Base-by-base conservation (phyloP, 2,888 invertebrate species). In the Apotomis betuletana region DNA sequence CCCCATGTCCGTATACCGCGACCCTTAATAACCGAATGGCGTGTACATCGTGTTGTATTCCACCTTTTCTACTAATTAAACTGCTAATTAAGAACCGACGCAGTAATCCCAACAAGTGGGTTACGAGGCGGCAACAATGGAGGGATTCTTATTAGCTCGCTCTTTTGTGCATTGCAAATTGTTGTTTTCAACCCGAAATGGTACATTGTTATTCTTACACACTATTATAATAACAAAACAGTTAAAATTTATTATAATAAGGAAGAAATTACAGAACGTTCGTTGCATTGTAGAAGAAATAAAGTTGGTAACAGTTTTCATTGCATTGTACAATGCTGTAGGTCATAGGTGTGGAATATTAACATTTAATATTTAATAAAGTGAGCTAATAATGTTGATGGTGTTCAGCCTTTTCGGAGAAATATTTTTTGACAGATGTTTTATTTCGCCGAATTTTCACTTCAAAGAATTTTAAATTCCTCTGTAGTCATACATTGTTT, bases 31-130 rank as follows among this genome's bases (percentile, higher is more conserved):
- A 44, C 52, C 44, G 57, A 44, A 67, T 67, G 58, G 62, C 71
- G 67, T 67, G 62, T 58, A 71, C 38, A 65, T 64, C 27, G 27
- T 10, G 46, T 61, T 67, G 55, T 36, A 67, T 58, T 36, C 13
- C 27, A 70, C 61, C 58, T 63, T 59, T 55, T 57, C 27, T 61
- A 59, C 68, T 63, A 72, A 72, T 72, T 72, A 72, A 72, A 72
- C 58, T 72, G 63, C 52, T 72, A 72, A 72, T 72, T 68, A 72
- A 72, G 71, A 71, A 58, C 36, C 61, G 62, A 63, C 63, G 63
- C 58, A 58, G 68, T 68, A 58, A 68, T 72, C 58, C 62, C 67
- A 67, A 44, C 62, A 72, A 71, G 67, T 71, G 62, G 60, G 63
- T 61, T 52, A 62, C 67, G 38, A 38, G 52, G 51, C 27, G 62